Percentiles rank a stretch among this genome's conserved stretches.
Evolutionary conservation across 2,888 invertebrate species (phyloP).

Genomic region (Neoitamus cyanurus): DNA sequence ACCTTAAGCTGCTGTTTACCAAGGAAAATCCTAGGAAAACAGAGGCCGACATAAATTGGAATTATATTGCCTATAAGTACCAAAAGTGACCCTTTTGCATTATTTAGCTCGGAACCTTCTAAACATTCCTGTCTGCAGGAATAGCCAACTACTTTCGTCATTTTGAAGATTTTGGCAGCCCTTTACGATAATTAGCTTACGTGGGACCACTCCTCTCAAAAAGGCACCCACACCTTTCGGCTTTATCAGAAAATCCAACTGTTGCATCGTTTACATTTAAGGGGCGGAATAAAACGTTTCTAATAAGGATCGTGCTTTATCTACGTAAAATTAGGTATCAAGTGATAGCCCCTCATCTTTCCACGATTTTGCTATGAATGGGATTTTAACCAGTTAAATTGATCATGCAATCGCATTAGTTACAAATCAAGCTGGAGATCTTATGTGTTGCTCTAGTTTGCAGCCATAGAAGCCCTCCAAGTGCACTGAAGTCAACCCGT

Average conservation of each 20-base stretch:
- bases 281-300: not conserved
- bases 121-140: not conserved
- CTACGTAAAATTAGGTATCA: not conserved
- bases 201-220: not conserved
- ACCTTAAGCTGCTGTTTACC: slow-evolving; percentile 12
- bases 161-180: slow-evolving; percentile 14
- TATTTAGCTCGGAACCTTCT: not conserved
- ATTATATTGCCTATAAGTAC: slow-evolving; percentile 19
- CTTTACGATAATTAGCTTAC: slow-evolving; percentile 19
- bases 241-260: slow-evolving; percentile 11
- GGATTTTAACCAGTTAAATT: not conserved
- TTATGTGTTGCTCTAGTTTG: not conserved
- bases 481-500: not conserved
- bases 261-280: not conserved
- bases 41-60: slow-evolving; percentile 24
- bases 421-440: not conserved
- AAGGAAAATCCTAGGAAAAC: slow-evolving; percentile 11
- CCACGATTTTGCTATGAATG: not conserved
- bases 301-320: not conserved
- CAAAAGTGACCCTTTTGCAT: slow-evolving; percentile 20
- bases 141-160: not conserved
- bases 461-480: not conserved
- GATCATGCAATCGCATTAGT: not conserved
- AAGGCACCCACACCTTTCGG: not conserved
- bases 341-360: not conserved